Base-by-base conservation (phyloP, 2,797 vertebrate species). In the Anguilla megastoma region DNA sequence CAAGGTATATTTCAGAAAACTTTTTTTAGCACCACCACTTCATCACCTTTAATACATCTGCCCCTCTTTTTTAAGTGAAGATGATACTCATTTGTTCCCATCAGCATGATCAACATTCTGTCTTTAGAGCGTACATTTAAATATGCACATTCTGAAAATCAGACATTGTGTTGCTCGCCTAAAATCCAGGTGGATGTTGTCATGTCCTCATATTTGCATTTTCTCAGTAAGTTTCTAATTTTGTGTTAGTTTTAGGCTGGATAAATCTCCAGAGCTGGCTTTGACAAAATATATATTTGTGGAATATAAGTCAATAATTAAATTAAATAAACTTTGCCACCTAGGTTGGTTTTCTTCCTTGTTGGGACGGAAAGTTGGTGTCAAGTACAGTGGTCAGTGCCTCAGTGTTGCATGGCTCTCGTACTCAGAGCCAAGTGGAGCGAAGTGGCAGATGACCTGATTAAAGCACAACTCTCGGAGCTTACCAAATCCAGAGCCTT, bases 401-500 rank as follows among this genome's bases (percentile, higher is more conserved):
- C 58, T 63, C 52, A 36, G 45, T 54, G n/a, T 54, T 50, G 56
- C 45, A 33, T 69, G 58, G 48, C 56, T 84, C 84, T 66, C 86
- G 36, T 76, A 48, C 85, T 83, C n/a, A 21, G 41, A 58, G 74
- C 76, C 54, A 41, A 80, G 87, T 58, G 54, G 24, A 58, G 56
- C 52, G 79, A 84, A 82, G 48, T 24, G 54, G 63, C 24, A 69
- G 14, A 18, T 58, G 14, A 63, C 69, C 71, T 86, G 85, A 88
- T 86, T 88, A 88, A 63, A 82, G 54, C 56, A 80, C 69, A 85
- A 66, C 87, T 88, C 48, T 88, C 63, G 63, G 54, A 33, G 48
- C 33, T 85, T 85, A 85, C 30, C 71, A 85, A 86, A 88, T 85
- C 63, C 33, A 69, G 45, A 76, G 71, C 85, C 21, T 71, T 83